These are phyloP conservation scores for Oophaga pumilio DNA, from an alignment of 2,113 vertebrate genomes.

Conservation along the genomic window DNA sequence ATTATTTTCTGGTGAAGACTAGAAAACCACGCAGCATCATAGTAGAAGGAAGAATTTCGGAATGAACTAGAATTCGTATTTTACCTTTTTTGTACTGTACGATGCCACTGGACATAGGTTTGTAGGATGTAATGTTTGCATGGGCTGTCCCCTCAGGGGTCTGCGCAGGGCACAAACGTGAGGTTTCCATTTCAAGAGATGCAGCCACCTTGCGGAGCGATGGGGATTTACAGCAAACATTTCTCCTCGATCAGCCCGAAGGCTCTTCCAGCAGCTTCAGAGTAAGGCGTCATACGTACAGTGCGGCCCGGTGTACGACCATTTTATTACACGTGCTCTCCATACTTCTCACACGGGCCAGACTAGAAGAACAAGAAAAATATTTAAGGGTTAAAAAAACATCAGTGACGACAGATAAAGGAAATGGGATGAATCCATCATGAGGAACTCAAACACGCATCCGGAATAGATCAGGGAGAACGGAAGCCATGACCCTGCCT, in stretches of 20 bases:
- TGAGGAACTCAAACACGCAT: no score
- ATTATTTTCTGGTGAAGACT: no score
- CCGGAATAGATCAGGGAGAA: no score
- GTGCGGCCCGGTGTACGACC: not conserved
- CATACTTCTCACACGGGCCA: not conserved
- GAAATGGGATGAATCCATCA: no score
- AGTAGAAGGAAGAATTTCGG: not conserved
- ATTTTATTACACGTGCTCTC: not conserved
- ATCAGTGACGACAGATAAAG: not conserved
- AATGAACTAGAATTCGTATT: not conserved
- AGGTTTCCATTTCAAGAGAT: conserved; percentile 6
- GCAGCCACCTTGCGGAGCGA: conserved; percentile 11
- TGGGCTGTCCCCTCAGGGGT: not conserved
- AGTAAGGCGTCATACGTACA: not conserved
- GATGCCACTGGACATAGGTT: not conserved
- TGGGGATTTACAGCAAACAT: conserved; percentile 23
- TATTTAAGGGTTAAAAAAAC: not conserved
- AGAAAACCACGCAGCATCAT: not conserved
- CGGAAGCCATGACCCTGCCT: no score
- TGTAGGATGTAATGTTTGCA: not conserved
- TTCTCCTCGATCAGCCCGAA: not conserved
- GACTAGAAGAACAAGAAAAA: not conserved
- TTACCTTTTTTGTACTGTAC: conserved; percentile 54
- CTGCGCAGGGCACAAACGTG: not conserved
- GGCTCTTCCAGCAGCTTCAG: not conserved